These are phyloP conservation scores for Pangasius macronema DNA, from an alignment of 2,797 vertebrate species.

Conservation along the genomic window DNA sequence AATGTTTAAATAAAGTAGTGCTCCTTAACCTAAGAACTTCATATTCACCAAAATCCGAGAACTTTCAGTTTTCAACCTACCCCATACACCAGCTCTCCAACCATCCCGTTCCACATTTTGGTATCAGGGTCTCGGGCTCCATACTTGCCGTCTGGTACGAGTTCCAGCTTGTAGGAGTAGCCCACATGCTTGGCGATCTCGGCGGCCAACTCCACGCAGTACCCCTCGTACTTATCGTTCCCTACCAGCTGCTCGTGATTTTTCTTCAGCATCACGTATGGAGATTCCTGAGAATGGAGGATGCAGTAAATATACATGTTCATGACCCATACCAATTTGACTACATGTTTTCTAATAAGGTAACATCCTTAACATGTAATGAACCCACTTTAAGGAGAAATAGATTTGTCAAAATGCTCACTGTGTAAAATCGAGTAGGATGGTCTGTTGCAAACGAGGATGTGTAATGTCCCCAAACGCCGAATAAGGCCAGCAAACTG, in stretches of 20 bases:
- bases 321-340: not conserved
- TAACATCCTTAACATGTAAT: not conserved
- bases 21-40: not conserved
- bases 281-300: conserved; percentile 82
- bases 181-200: conserved; percentile 97
- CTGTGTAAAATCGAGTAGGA: conserved; percentile 35
- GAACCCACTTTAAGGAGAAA: conserved; percentile 33
- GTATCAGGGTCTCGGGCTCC: conserved; percentile 84
- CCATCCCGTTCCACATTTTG: conserved; percentile 98
- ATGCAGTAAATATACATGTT: conserved; percentile 25
- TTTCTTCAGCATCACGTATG: conserved; percentile 98
- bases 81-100: conserved; percentile 95
- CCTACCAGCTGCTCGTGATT: conserved; percentile 92
- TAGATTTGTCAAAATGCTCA: conserved; percentile 24
- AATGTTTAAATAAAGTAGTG: not conserved
- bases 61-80: conserved; percentile 71
- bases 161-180: conserved; percentile 88
- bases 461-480: conserved; percentile 38
- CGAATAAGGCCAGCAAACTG: conserved; percentile 40
- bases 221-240: conserved; percentile 92
- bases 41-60: not conserved
- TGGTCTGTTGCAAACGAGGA: conserved; percentile 32
- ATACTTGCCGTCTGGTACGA: conserved; percentile 92
- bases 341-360: not conserved
- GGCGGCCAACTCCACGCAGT: conserved; percentile 92